Base-by-base conservation (phyloP, 1,140 invertebrate genomes). In the Bombus waltoni region DNA sequence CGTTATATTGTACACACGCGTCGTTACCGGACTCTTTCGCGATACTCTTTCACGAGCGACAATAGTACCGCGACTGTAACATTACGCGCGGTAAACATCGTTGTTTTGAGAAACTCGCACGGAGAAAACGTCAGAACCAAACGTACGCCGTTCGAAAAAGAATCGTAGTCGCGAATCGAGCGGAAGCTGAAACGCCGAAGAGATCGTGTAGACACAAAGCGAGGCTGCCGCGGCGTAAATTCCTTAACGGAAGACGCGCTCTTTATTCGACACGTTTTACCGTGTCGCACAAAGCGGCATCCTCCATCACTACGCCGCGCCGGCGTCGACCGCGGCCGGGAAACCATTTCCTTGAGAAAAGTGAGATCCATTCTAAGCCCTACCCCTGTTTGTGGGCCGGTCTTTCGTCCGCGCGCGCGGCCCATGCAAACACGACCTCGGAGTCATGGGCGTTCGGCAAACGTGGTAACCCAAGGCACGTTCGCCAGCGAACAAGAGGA, bases 311-410 rank as follows among this genome's bases (percentile, higher is more conserved):
- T 18, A 53, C 47, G 47, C 47, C 47, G 47, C 47, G 47, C 47
- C 47, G 47, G 47, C 47, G 47, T 53, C 47, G 47, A 53, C 47
- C 47, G 18, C 70, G 84, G 38, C n/a, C 80, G 86, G 71, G 80
- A 86, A 88, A 87, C 86, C 80, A 90, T 90, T 90, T 90, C 83
- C 86, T 86, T 62, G 80, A 90, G 89, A 88, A 88, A 90, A 90
- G 88, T 84, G 88, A 86, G 88, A 90, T 83, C 88, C 88, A 90
- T 90, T 88, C 86, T 86, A 28, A 62, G 83, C 83, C 83, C 86
- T 71, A 53, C 66, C 81, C 25, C 57, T 59, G 44, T 87, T 81
- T 77, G 66, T 62, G 32, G 71, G 65, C 32, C 75, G 71, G 65
- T 66, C 53, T 82, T 59, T 35, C 53, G 32, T 44, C 53, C 25